A percentile compares a stretch with the other conserved stretches of the same genome.
These are phyloP conservation scores for Girardinichthys multiradiatus DNA, from an alignment of 2,113 vertebrate species.

Conservation along the genomic window DNA sequence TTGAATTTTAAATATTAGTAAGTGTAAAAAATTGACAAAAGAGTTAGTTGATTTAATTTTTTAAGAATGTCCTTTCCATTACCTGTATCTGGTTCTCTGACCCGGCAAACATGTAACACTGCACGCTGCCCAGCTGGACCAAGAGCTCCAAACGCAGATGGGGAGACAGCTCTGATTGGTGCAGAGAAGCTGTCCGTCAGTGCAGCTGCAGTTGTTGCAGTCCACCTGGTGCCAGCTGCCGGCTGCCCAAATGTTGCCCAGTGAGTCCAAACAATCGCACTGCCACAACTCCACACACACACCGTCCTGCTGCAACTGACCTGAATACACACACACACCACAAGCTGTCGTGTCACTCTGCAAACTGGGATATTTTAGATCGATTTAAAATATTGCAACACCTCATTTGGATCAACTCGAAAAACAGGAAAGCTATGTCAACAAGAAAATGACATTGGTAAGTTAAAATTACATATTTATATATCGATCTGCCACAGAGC, in stretches of 20 bases:
- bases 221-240: slow-evolving; percentile 81
- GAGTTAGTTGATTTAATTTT: too few species aligned
- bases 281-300: slow-evolving; percentile 82
- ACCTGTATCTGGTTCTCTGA: slow-evolving; percentile 86
- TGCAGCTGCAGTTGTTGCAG: slow-evolving; percentile 88
- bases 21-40: too few species aligned
- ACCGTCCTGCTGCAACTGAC: slow-evolving; percentile 84
- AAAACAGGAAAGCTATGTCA: too few species aligned
- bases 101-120: slow-evolving; percentile 83
- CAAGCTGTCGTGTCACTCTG: too few species aligned
- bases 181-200: slow-evolving; percentile 81
- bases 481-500: too few species aligned
- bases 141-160: slow-evolving; percentile 85
- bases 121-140: slow-evolving; percentile 89
- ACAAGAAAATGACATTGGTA: too few species aligned
- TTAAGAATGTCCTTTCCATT: neutral
- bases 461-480: too few species aligned
- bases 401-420: too few species aligned
- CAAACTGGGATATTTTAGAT: too few species aligned
- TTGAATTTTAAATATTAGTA: too few species aligned
- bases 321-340: slow-evolving; percentile 48
- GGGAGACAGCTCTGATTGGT: slow-evolving; percentile 75
- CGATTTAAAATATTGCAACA: too few species aligned
- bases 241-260: slow-evolving; percentile 84
- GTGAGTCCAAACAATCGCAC: slow-evolving; percentile 85